Percentiles rank a stretch among this genome's conserved stretches.
Conservation (phyloP, 2,888 invertebrate species). For the Quadroppia sp. region DNA sequence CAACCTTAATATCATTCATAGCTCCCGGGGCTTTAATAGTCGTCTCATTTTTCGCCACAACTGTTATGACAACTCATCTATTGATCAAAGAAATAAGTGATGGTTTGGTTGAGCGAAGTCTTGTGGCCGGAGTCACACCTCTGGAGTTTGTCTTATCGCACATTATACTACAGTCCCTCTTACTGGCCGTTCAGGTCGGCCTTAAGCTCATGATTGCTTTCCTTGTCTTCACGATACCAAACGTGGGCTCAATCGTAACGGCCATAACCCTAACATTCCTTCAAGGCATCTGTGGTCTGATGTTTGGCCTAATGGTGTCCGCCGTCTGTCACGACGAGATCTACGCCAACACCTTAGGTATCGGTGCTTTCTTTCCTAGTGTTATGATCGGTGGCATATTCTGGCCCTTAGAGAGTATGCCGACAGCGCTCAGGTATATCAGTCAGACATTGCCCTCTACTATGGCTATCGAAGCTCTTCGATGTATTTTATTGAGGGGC, state of each 20-base stretch:
- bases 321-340: slow-evolving; percentile 41
- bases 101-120: slow-evolving; percentile 35
- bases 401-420: slow-evolving; percentile 41
- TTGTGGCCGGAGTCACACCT: slow-evolving; percentile 88
- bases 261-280: slow-evolving; percentile 78
- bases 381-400: slow-evolving; percentile 41
- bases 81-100: slow-evolving; percentile 37
- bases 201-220: slow-evolving; percentile 87
- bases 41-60: slow-evolving; percentile 41
- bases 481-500: slow-evolving; percentile 72
- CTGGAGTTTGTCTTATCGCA: slow-evolving; percentile 89
- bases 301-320: slow-evolving; percentile 63
- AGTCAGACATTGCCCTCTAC: slow-evolving; percentile 37
- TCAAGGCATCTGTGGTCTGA: slow-evolving; percentile 92
- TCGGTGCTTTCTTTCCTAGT: slow-evolving; percentile 40
- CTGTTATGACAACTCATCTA: slow-evolving; percentile 38
- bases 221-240: slow-evolving; percentile 80
- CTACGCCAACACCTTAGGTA: slow-evolving; percentile 40
- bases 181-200: slow-evolving; percentile 81
- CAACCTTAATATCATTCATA: slow-evolving; percentile 35
- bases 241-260: slow-evolving; percentile 77
- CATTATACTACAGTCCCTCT: slow-evolving; percentile 87
- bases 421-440: slow-evolving; percentile 11
- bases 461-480: slow-evolving; percentile 67
- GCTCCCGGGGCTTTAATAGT: slow-evolving; percentile 41